These are phyloP conservation scores for Palythoa caribaeorum DNA, from an alignment of 92 coral and sea anemone genomes.

Conservation along the genomic window DNA sequence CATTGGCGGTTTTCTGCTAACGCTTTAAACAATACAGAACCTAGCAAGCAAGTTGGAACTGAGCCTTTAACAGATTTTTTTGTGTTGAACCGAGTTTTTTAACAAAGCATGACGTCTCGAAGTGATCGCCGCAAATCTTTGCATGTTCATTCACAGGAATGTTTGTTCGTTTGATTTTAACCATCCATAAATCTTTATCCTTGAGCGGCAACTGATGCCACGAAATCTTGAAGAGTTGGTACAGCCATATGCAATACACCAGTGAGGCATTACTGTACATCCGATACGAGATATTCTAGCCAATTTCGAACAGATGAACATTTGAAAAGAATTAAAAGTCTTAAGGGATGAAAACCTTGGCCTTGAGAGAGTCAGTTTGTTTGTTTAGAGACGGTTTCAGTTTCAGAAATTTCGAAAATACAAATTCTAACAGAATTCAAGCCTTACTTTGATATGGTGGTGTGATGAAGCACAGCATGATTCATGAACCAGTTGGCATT, in stretches of 20 bases:
- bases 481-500: no score
- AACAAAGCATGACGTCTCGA: slow-evolving; percentile 44
- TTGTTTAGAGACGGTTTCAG: no score
- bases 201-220: no score
- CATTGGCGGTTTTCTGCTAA: slow-evolving; percentile 21
- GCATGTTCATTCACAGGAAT: slow-evolving; percentile 69
- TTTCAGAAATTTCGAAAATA: no score
- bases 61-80: slow-evolving; percentile 21
- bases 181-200: slow-evolving; percentile 65
- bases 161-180: slow-evolving; percentile 61
- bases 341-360: no score
- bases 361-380: no score
- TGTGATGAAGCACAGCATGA: no score
- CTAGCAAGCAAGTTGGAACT: not conserved
- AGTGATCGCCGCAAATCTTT: slow-evolving; percentile 69
- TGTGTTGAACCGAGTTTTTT: not conserved
- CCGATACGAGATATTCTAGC: not conserved
- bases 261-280: no score
- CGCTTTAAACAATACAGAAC: slow-evolving; percentile 24
- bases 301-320: no score
- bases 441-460: not conserved
- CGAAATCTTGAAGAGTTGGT: slow-evolving; percentile 5
- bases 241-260: no score
- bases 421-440: no score
- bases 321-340: no score